Base-by-base conservation (phyloP, 2,888 invertebrate species). In the Agrochola lychnidis region DNA sequence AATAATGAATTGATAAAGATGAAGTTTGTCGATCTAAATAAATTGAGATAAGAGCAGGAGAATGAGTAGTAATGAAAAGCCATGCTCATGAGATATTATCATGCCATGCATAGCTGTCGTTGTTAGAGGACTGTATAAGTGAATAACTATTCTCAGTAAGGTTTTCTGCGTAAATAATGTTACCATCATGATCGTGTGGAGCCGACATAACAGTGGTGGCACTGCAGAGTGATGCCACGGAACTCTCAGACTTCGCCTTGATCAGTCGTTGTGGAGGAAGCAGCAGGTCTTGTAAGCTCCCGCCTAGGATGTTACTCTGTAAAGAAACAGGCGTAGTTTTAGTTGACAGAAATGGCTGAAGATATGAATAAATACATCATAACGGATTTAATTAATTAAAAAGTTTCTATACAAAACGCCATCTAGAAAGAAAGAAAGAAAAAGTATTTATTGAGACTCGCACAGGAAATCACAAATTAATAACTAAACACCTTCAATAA, bases 221-320 rank as follows among this genome's bases (percentile, higher is more conserved):
- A 51, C 96, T 96, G 82, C 97, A 96, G 0, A 96, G 96, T 0
- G 97, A 97, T 0, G 98, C 98, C 30, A 99, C 97, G 0, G 99
- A 98, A 76, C 98, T 98, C 94, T 99, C 99, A 0, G 99, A 99
- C 95, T 99, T 99, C 16, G 99, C 99, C 94, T 99, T 99, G 84
- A 99, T 98, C 85, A 99, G 97, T 63, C 98, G 97, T 86, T 97
- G 97, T 4, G 97, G 97, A 5, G 98, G 98, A n/a, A 92, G 89
- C 84, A 98, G 97, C 68, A 98, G 94, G 88, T 98, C 98, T 94
- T 98, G 98, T 25, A 98, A 95, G 86, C 98, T 98, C 25, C 98
- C 98, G 5, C 98, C 98, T 0, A 95, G 80, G 30, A 93, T 89
- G 25, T 92, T 94, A 69, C 89, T 93, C 96, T 96, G 93, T 0